Evolutionary conservation across 2,888 invertebrate species (phyloP).

Genomic region (Orthosia gracilis): DNA sequence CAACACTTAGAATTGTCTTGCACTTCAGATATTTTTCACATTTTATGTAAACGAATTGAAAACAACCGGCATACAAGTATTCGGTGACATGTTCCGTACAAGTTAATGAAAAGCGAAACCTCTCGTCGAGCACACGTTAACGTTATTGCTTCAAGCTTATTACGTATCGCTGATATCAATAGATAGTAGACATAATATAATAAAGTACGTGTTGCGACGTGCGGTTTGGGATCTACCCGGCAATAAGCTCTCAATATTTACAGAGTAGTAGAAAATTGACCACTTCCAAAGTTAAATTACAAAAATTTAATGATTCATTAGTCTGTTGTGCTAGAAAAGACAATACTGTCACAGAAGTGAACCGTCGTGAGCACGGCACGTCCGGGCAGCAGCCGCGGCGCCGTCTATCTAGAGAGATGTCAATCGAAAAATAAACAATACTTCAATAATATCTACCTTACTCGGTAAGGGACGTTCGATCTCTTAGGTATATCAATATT

Average conservation of each 20-base stretch:
- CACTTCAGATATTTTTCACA: conserved; percentile 82
- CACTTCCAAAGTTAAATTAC: conserved; percentile 89
- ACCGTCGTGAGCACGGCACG: conserved; percentile 66
- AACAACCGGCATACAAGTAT: conserved; percentile 89
- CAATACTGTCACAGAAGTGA: conserved; percentile 81
- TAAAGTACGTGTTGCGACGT: conserved; percentile 86
- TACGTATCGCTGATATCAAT: conserved; percentile 86
- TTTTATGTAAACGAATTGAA: conserved; percentile 84
- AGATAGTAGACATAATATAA: conserved; percentile 80
- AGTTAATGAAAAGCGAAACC: conserved; percentile 84
- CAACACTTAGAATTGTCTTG: conserved; percentile 87
- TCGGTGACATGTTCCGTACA: conserved; percentile 84
- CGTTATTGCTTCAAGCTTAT: conserved; percentile 88
- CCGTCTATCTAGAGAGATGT: conserved; percentile 84
- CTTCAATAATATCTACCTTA: conserved; percentile 90
- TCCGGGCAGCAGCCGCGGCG: conserved; percentile 67
- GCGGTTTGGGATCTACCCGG: conserved; percentile 88
- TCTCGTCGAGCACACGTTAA: conserved; percentile 86
- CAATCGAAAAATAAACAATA: conserved; percentile 87
- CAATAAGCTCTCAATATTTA: conserved; percentile 90
- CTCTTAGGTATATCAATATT: conserved; percentile 89
- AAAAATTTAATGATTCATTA: conserved; percentile 85
- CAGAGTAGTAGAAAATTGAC: conserved; percentile 91
- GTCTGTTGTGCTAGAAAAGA: conserved; percentile 88
- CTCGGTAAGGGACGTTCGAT: conserved; percentile 91